Conservation (phyloP, 2,113 vertebrate genomes). For the Nesogale talazaci region DNA sequence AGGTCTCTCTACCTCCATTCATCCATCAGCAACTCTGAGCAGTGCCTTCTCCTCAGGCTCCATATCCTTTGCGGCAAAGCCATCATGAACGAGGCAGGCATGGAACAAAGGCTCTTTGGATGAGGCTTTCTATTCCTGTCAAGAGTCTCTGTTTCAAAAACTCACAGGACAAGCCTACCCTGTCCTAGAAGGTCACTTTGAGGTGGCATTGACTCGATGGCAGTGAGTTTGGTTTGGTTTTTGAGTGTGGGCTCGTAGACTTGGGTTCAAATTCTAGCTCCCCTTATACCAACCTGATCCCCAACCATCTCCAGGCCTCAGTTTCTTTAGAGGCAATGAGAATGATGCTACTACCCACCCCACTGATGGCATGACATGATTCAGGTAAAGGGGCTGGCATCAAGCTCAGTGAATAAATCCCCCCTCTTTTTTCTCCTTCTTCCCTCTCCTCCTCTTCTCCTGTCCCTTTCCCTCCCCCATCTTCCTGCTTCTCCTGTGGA, state of each 20-base stretch:
- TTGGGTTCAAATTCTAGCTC: neutral
- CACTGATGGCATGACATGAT: neutral
- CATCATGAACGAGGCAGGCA: neutral
- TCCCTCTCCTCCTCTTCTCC: neutral
- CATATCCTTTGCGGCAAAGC: too few species aligned
- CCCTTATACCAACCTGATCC: neutral
- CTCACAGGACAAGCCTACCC: too few species aligned
- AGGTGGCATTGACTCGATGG: too few species aligned
- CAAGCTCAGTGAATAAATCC: neutral
- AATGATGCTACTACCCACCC: neutral
- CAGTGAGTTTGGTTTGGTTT: too few species aligned
- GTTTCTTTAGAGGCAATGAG: neutral
- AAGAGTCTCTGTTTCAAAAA: too few species aligned
- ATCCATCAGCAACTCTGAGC: neutral
- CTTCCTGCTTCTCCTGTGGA: neutral
- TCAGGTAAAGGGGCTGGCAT: neutral
- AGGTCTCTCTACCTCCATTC: neutral
- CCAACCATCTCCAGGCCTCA: neutral
- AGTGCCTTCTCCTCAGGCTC: neutral
- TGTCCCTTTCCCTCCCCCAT: too few species aligned
- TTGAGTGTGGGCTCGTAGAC: too few species aligned
- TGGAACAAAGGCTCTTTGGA: neutral
- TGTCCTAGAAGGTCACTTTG: too few species aligned
- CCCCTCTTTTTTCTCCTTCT: neutral
- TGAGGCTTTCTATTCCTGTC: neutral